Base-by-base conservation (phyloP, 2,113 vertebrate species). In the Chloroceryle aenea region DNA sequence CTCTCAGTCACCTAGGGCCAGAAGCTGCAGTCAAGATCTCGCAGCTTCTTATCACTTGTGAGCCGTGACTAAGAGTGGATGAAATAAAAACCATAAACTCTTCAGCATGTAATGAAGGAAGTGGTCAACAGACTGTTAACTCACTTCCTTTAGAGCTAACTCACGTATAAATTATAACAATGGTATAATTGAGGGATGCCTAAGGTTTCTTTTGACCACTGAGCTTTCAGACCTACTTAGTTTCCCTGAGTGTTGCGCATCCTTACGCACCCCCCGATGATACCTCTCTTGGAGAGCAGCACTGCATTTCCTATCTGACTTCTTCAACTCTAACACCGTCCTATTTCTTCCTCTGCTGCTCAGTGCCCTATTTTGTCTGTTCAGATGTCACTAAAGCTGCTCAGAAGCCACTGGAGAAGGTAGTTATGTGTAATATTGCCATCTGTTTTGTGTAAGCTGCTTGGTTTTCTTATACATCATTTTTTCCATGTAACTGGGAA, bases 361-460 rank as follows among this genome's bases (percentile, higher is more conserved):
- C 20, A 27, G 38, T 53, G 30, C 29, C 58, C 77, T 32, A 14
- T 27, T 83, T 69, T 79, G 40, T 36, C 34, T 82, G 1, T 86
- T 82, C 27, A 20, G 23, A 45, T 38, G 27, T 59, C 38, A 52
- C 61, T 47, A 40, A 86, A 75, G 34, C 78, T 67, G 29, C 56
- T 61, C 40, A 8, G 9, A 71, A 71, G 36, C 71, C 1, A 0
- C 77, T 67, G 47, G 67, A 50, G 63, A 61, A 40, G 10, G 34
- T 43, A 88, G 25, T 55, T 85, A 5, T 0, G 0, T 62, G 30
- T 19, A 23, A 13, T 22, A 26, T 27, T 68, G 20, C 36, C n/a
- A 50, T 48, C 15, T 1, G 1, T 20, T 87, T 32, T 93, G 42
- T 63, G 52, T 36, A 42, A 93, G 26, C 25, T 77, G 40, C 59